Conservation (phyloP, 2,113 vertebrate species). For the Semicossyphus pulcher region DNA sequence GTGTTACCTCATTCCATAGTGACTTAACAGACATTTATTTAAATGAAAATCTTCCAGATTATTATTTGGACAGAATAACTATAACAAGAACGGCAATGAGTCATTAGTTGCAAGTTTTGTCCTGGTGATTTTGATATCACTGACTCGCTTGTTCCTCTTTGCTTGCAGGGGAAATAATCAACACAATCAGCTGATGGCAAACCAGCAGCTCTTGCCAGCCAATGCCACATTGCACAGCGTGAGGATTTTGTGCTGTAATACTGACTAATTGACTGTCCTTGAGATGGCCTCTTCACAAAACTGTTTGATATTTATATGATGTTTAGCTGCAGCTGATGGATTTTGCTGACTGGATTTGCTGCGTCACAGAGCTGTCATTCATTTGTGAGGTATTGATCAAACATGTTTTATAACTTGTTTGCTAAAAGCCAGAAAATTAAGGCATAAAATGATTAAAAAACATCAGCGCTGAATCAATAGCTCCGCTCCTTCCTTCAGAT, state of each 20-base stretch:
- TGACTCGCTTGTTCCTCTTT: neutral
- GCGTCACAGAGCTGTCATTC: neutral
- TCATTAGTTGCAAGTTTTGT: neutral
- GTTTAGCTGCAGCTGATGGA: neutral
- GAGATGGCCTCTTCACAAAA: neutral
- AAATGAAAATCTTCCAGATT: no score
- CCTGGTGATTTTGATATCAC: neutral
- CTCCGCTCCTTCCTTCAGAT: neutral
- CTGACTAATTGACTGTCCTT: neutral
- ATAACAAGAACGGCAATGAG: no score
- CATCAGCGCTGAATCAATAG: neutral
- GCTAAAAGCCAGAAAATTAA: neutral
- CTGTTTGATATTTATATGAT: neutral
- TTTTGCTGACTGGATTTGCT: neutral
- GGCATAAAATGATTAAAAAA: neutral
- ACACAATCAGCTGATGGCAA: conserved; percentile 7
- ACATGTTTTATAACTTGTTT: neutral
- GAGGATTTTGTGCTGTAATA: neutral
- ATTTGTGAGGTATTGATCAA: neutral
- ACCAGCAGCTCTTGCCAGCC: neutral
- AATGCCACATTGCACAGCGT: neutral
- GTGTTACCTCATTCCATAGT: no score
- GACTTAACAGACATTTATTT: no score
- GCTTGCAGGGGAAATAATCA: neutral
- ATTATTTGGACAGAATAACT: no score